Conservation (phyloP, 2,113 vertebrate species). For the Columbina picui region DNA sequence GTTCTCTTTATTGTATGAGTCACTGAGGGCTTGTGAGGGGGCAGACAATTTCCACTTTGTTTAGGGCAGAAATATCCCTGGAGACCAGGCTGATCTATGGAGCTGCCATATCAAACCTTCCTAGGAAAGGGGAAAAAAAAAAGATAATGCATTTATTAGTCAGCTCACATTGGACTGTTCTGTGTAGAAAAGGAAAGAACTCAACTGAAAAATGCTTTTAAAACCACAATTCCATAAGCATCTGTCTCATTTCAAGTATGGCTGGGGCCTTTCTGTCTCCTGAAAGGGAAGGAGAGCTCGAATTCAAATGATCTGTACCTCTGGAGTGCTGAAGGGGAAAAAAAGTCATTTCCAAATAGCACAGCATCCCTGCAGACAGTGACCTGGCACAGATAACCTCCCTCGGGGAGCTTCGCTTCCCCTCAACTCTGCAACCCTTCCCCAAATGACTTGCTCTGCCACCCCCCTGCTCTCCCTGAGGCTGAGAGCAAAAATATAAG, state of each 20-base stretch:
- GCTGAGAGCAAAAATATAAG: not conserved
- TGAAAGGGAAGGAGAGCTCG: constrained; percentile 51
- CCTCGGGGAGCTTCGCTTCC: not conserved
- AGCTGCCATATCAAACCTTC: constrained; percentile 62
- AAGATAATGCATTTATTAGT: constrained; percentile 70
- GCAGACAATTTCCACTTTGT: constrained; percentile 70
- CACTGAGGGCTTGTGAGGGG: constrained; percentile 64
- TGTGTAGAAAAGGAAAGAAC: constrained; percentile 62
- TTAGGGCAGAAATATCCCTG: constrained; percentile 56
- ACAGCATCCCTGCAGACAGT: constrained; percentile 20
- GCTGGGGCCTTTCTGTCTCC: constrained; percentile 63
- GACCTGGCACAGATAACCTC: constrained; percentile 21
- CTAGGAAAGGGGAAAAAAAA: constrained; percentile 35
- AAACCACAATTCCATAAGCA: constrained; percentile 67
- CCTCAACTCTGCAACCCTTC: not conserved
- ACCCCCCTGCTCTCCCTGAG: not conserved
- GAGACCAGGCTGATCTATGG: constrained; percentile 65
- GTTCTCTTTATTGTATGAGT: constrained; percentile 66
- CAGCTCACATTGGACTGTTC: constrained; percentile 63
- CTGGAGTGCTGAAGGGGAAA: constrained; percentile 34
- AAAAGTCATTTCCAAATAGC: constrained; percentile 33
- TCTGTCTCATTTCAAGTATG: constrained; percentile 68
- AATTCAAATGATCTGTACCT: constrained; percentile 64
- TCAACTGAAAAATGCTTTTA: constrained; percentile 70
- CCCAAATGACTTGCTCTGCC: not conserved